A percentile compares a stretch with the other conserved stretches of the same genome.
Evolutionary conservation across 2,113 vertebrate species (phyloP).

Genomic region (Lipotes vexillifer): DNA sequence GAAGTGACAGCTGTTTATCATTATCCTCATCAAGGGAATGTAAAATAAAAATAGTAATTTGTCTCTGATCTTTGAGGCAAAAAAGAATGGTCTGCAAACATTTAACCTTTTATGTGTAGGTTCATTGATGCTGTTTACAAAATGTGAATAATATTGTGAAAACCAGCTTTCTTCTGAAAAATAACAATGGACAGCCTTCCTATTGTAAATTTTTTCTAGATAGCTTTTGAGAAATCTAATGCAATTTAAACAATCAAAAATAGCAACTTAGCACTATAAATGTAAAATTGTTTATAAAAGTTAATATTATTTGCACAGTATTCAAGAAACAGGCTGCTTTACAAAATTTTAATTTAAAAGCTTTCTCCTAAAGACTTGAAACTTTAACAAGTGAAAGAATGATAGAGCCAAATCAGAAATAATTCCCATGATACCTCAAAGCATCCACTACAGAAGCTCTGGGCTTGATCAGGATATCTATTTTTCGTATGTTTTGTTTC

Average conservation of each 20-base stretch:
- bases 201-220: constrained; percentile 52
- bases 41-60: constrained; percentile 86
- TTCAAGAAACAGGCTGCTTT: neutral
- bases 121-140: constrained; percentile 77
- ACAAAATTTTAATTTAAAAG: neutral
- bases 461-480: neutral
- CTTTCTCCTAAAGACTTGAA: neutral
- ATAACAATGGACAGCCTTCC: constrained; percentile 62
- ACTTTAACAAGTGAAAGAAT: neutral
- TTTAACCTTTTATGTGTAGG: constrained; percentile 80
- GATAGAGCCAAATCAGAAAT: neutral
- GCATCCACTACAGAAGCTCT: neutral
- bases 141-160: constrained; percentile 66
- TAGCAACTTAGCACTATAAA: neutral
- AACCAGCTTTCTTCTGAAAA: constrained; percentile 66
- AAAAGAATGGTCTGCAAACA: constrained; percentile 77
- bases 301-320: neutral
- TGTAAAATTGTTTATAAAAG: constrained; percentile 29
- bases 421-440: neutral
- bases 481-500: neutral
- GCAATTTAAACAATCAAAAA: constrained; percentile 56
- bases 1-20: constrained; percentile 84
- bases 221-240: constrained; percentile 61
- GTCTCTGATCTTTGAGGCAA: constrained; percentile 82
- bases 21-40: constrained; percentile 86